Conservation (phyloP, 92 coral and sea anemone genomes). For the Anthopleura xanthogrammica region DNA sequence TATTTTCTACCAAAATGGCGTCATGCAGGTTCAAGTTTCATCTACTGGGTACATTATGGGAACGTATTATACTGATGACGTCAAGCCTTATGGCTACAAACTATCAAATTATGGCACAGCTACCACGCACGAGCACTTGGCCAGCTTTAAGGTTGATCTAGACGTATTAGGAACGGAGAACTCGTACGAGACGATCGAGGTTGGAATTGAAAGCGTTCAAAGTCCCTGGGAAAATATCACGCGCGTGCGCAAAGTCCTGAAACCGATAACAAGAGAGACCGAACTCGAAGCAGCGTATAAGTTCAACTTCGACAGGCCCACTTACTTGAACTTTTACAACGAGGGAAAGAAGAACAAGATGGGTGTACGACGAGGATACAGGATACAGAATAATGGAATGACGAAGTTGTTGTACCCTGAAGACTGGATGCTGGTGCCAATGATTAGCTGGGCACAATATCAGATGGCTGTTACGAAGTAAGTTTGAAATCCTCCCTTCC, state of each 20-base stretch:
- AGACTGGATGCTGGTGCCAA: conserved; percentile 73
- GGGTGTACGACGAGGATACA: conserved; percentile 80
- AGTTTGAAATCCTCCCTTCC: background rate
- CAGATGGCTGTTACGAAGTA: conserved; percentile 84
- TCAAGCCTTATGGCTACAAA: conserved; percentile 52
- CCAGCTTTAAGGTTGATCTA: conserved; percentile 79
- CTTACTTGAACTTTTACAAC: conserved; percentile 76
- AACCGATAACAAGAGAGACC: conserved; percentile 63
- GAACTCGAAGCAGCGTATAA: conserved; percentile 82
- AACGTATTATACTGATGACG: conserved; percentile 46
- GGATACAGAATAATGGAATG: conserved; percentile 71
- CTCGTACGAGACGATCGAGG: conserved; percentile 73
- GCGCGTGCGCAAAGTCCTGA: conserved; percentile 71
- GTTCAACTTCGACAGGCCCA: conserved; percentile 79
- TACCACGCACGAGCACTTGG: conserved; percentile 72
- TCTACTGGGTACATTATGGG: conserved; percentile 73
- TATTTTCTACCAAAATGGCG: conserved; percentile 73
- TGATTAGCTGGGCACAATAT: conserved; percentile 75
- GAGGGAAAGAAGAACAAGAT: conserved; percentile 55
- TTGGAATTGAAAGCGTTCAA: conserved; percentile 73
- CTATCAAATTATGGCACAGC: conserved; percentile 54
- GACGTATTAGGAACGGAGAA: conserved; percentile 71
- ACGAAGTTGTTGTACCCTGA: conserved; percentile 76
- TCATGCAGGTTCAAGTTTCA: conserved; percentile 61
- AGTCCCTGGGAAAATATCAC: conserved; percentile 60